phyloP scores from a whole-genome alignment of 35 echinoderm and acorn worm species.

The Strongylocentrotus purpuratus region DNA sequence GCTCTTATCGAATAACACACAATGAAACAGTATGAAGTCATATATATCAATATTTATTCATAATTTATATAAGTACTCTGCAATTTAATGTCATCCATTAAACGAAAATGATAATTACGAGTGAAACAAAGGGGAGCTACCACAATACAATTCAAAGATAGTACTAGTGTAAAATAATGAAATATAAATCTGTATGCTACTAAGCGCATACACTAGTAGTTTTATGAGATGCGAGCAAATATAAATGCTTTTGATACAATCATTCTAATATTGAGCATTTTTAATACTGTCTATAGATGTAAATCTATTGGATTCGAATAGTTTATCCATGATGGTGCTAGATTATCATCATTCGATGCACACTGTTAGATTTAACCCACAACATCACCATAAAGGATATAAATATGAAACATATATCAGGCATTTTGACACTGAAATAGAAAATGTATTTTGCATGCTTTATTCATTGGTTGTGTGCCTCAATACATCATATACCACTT shows the following conservation, averaged over 20 bases:
- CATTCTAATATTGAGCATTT: too few relatives aligned
- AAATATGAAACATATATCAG: background rate
- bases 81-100: background rate
- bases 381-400: background rate
- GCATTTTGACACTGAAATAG: background rate
- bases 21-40: background rate
- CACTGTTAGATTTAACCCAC: background rate
- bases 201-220: too few relatives aligned
- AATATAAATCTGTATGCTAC: background rate
- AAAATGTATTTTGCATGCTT: background rate
- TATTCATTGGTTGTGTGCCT: background rate
- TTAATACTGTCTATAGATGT: too few relatives aligned
- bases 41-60: slow-evolving; percentile 6
- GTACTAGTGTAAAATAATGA: background rate
- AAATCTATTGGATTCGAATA: background rate
- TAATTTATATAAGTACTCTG: background rate
- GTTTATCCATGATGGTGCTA: background rate
- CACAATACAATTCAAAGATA: background rate
- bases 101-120: background rate
- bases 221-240: too few relatives aligned
- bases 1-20: background rate
- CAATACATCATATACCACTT: background rate
- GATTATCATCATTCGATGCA: background rate
- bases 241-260: too few relatives aligned
- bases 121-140: background rate